A percentile compares a stretch with the other conserved stretches of the same genome.
phyloP scores from a whole-genome alignment of 2,888 invertebrate species.

The Drosophila algonquin region DNA sequence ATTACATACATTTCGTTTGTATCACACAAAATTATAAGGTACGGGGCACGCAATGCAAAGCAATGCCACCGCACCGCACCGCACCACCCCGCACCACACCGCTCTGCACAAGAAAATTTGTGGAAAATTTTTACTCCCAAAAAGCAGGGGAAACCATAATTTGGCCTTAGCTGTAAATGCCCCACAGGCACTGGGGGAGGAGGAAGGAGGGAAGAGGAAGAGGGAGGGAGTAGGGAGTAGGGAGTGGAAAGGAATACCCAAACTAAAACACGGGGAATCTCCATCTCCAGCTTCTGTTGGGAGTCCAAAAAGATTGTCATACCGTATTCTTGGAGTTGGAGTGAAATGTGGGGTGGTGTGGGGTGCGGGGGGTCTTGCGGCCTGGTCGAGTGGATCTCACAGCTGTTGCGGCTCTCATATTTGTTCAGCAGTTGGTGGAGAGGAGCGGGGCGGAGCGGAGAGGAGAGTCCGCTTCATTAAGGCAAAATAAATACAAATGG shows the following conservation, averaged over 20 bases:
- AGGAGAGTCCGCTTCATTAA: constrained; percentile 60
- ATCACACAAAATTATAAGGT: constrained; percentile 76
- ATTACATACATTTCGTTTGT: constrained; percentile 78
- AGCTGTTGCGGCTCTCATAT: constrained; percentile 71
- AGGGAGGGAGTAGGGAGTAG: no score
- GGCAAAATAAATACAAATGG: constrained; percentile 71
- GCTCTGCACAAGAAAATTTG: constrained; percentile 12
- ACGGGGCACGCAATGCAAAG: constrained; percentile 25
- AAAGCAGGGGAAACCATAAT: constrained; percentile 56
- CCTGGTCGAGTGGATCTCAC: constrained; percentile 23
- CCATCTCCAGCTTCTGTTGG: not conserved
- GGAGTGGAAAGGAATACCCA: constrained; percentile 9
- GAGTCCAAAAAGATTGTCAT: constrained; percentile 10
- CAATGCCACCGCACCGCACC: constrained; percentile 6
- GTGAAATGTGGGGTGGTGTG: not conserved
- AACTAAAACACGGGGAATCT: constrained; percentile 41
- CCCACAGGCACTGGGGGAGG: constrained; percentile 50
- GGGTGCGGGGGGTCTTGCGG: not conserved
- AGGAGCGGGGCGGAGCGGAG: no score
- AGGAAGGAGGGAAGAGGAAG: no score
- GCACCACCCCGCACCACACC: not conserved
- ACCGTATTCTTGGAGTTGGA: not conserved
- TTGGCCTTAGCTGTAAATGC: constrained; percentile 68
- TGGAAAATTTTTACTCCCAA: constrained; percentile 38
- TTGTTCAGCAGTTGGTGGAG: constrained; percentile 70